Conservation (phyloP, 2,888 invertebrate species). For the Eutolmus rufibarbis region DNA sequence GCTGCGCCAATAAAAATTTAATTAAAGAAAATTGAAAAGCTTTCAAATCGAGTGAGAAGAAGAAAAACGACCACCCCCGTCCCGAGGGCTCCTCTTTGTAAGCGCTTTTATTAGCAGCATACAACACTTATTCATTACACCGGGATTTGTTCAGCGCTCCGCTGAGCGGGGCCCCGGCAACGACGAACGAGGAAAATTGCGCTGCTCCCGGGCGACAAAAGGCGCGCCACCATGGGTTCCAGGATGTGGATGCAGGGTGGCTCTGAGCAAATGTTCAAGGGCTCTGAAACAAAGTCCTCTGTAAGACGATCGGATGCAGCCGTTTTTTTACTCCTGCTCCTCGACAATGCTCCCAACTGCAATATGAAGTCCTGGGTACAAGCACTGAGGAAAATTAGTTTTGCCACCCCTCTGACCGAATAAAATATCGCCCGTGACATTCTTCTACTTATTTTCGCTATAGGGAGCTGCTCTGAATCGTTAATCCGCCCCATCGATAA, state of each 20-base stretch:
- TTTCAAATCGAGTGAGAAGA: background rate
- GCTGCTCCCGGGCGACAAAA: background rate
- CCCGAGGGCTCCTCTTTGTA: background rate
- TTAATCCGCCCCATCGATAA: background rate
- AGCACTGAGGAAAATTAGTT: slow-evolving; percentile 23
- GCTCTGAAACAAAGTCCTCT: background rate
- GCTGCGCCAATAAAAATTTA: slow-evolving; percentile 31
- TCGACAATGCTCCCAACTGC: background rate
- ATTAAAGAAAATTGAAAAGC: slow-evolving; percentile 35
- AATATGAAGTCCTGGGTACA: background rate
- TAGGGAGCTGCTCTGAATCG: background rate
- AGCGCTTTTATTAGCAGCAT: background rate
- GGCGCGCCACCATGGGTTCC: background rate
- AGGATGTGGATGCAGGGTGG: background rate
- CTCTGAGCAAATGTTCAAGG: background rate
- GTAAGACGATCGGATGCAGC: background rate
- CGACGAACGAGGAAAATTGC: background rate
- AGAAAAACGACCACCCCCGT: background rate
- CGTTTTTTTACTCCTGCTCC: background rate
- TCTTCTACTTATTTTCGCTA: no score
- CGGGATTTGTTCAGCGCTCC: background rate
- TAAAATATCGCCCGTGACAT: background rate
- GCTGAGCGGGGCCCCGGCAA: background rate
- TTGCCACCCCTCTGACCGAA: background rate
- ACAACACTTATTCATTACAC: background rate